phyloP scores from a whole-genome alignment of 2,113 vertebrate species.

The Eleginops maclovinus region DNA sequence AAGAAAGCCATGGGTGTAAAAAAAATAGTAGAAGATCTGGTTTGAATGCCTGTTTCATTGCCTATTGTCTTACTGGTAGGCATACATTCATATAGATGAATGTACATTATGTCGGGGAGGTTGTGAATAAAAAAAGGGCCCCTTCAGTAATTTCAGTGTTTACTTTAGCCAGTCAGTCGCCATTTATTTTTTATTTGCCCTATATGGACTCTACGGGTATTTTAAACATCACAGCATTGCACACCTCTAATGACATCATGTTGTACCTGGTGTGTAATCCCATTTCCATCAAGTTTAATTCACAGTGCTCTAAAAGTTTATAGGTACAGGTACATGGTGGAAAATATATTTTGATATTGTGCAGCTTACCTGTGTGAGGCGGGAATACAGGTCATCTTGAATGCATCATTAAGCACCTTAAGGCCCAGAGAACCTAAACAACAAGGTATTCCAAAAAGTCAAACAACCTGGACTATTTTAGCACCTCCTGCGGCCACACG shows the following conservation, averaged over 20 bases:
- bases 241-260: neutral
- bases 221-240: neutral
- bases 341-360: neutral
- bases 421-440: neutral
- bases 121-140: neutral
- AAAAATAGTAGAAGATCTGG: too few relatives aligned
- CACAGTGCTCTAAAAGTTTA: neutral
- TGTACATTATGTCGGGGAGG: neutral
- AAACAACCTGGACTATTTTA: neutral
- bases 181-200: too few relatives aligned
- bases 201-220: neutral
- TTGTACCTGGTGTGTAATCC: neutral
- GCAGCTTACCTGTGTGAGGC: constrained; percentile 66
- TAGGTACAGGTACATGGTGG: neutral
- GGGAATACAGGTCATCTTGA: constrained; percentile 64
- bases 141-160: neutral
- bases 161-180: neutral
- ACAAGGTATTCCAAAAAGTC: neutral
- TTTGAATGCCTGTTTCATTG: too few relatives aligned
- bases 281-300: neutral
- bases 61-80: neutral
- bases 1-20: neutral
- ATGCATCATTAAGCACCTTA: neutral
- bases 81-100: neutral
- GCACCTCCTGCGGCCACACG: too few relatives aligned